A percentile compares a stretch with the other conserved stretches of the same genome.
These are phyloP conservation scores for Leptosomus discolor DNA, from an alignment of 2,113 vertebrate species.

Conservation along the genomic window DNA sequence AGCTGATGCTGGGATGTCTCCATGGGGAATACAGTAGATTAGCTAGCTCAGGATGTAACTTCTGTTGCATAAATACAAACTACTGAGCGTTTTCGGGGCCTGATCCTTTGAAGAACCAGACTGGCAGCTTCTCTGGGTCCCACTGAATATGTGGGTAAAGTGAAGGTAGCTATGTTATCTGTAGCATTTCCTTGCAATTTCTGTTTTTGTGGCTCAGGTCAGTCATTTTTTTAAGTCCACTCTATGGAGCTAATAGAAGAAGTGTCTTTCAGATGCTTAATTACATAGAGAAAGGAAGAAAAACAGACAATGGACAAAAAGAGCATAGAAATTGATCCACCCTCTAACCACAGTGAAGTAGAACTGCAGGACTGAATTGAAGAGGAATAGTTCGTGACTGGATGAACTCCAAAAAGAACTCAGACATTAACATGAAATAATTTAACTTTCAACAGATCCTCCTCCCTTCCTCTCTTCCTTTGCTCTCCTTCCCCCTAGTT, in stretches of 20 bases:
- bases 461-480: background rate
- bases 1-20: conserved; percentile 5
- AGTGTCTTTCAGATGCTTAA: background rate
- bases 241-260: background rate
- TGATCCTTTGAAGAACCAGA: background rate
- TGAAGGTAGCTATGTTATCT: background rate
- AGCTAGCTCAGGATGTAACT: background rate
- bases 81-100: background rate
- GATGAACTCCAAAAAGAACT: background rate
- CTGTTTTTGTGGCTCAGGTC: background rate
- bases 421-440: background rate
- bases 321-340: background rate
- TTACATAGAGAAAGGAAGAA: conserved; percentile 33
- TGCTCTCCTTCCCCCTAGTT: background rate
- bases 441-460: background rate
- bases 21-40: conserved; percentile 9
- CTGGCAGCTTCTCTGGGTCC: background rate
- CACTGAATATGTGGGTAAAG: background rate
- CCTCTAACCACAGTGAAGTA: background rate
- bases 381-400: background rate
- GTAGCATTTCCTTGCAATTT: background rate
- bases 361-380: background rate
- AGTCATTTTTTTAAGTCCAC: background rate
- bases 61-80: conserved; percentile 24
- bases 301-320: conserved; percentile 9